Base-by-base conservation (phyloP, 1,140 invertebrate genomes). In the Trachelipus rathkii region DNA sequence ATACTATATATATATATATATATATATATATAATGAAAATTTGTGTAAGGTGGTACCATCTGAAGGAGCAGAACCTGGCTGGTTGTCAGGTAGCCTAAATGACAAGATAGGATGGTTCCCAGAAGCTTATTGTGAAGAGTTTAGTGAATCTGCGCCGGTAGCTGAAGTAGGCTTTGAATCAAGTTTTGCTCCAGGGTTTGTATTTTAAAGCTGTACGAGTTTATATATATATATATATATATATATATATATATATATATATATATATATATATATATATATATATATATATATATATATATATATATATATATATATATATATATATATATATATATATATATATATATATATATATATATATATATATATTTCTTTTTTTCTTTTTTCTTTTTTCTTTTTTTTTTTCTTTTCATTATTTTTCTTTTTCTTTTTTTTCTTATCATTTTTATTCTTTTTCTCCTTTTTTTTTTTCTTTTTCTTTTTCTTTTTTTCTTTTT, bases 41-140 rank as follows among this genome's bases (percentile, higher is more conserved):
- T 13, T n/a, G n/a, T 13, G 33, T 50, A 4, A 60, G 50, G 50
- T 60, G 50, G 50, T 60, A 60, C 19, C 50, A 15, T 15, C 50
- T 75, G 92, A 96, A 85, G 92, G 91, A 82, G 92, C 93, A 0
- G 96, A 99, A 84, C 95, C 95, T 10, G 97, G 96, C n/a, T 99
- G 97, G 97, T 87, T 95, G 79, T 93, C 94, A 79, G 97, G 97
- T 6, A 93, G 95, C 83, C 89, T 95, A 44, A 88, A 92, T 83
- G 93, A 93, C 23, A 89, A 92, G 78, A 92, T 90, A 8, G 96
- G 97, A n/a, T 98, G 96, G 95, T 99, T 99, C 86, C 97, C 97
- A 5, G 94, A 97, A 85, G 94, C 94, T 7, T 99, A 98, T 85
- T 95, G 96, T 13, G 94, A 97, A 74, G 33, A 33, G 33, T 33